Evolutionary conservation across 2,888 invertebrate genomes (phyloP).

Genomic region (Fragum sueziense): DNA sequence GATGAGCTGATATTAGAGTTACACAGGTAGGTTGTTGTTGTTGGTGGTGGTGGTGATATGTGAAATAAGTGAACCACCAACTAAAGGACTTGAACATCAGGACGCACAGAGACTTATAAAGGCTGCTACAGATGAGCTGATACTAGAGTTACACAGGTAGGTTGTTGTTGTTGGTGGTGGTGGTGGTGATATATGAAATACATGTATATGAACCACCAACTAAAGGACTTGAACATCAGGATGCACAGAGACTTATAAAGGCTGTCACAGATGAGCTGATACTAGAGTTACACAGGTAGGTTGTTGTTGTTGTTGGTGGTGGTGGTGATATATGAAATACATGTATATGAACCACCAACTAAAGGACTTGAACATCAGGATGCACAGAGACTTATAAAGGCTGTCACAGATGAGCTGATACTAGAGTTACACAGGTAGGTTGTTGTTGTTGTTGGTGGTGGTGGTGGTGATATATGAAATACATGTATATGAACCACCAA

Average conservation of each 20-base stretch:
- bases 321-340: too few species aligned
- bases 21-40: constrained; percentile 73
- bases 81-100: constrained; percentile 84
- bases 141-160: constrained; percentile 77
- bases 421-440: constrained; percentile 76
- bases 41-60: too few species aligned
- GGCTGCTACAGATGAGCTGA: constrained; percentile 83
- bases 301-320: too few species aligned
- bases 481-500: constrained; percentile 88
- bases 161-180: too few species aligned
- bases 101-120: constrained; percentile 87
- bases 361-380: constrained; percentile 84
- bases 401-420: constrained; percentile 83
- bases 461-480: too few species aligned
- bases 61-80: constrained; percentile 88
- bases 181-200: too few species aligned
- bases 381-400: constrained; percentile 88
- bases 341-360: constrained; percentile 88
- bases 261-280: constrained; percentile 83
- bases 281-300: constrained; percentile 76
- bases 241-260: constrained; percentile 87
- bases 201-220: constrained; percentile 88
- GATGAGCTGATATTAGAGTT: constrained; percentile 75
- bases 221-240: constrained; percentile 84
- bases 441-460: too few species aligned